A percentile compares a stretch with the other conserved stretches of the same genome.
Evolutionary conservation across 2,113 vertebrate species (phyloP).

Genomic region (Antigone vipio): DNA sequence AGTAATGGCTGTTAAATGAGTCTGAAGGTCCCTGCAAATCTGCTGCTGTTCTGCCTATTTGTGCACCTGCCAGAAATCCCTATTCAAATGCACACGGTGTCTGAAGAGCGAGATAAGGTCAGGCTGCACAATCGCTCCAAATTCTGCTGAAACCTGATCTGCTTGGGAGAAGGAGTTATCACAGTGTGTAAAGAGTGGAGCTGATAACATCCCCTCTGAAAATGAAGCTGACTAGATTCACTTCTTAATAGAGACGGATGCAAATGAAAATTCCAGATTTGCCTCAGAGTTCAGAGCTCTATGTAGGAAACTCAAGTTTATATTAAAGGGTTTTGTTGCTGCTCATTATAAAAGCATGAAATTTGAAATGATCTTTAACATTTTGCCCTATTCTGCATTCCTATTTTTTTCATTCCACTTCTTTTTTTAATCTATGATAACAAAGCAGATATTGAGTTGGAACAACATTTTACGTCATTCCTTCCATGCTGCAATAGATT

Average conservation of each 20-base stretch:
- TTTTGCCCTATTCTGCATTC: neutral
- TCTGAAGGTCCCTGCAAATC: neutral
- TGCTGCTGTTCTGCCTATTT: neutral
- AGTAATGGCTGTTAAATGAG: neutral
- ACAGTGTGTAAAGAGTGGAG: neutral
- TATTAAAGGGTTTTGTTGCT: neutral
- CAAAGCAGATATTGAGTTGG: neutral
- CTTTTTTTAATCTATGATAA: neutral
- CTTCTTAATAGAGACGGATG: neutral
- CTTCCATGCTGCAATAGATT: neutral
- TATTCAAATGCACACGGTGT: neutral
- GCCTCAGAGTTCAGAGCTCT: neutral
- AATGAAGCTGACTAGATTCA: neutral
- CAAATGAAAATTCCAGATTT: neutral
- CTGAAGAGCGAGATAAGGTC: neutral
- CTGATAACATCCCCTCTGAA: neutral
- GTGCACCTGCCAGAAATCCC: neutral
- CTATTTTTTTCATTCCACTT: neutral
- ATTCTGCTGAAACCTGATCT: constrained; percentile 3
- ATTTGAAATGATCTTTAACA: neutral
- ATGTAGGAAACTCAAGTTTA: neutral
- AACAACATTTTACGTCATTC: neutral
- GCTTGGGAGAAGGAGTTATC: neutral
- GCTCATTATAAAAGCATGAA: neutral
- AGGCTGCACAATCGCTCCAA: neutral